Evolutionary conservation across 2,797 vertebrate genomes (phyloP), one percentile per base, ranked within the genome.

Genomic region (Scolopax bukidnonensis): DNA sequence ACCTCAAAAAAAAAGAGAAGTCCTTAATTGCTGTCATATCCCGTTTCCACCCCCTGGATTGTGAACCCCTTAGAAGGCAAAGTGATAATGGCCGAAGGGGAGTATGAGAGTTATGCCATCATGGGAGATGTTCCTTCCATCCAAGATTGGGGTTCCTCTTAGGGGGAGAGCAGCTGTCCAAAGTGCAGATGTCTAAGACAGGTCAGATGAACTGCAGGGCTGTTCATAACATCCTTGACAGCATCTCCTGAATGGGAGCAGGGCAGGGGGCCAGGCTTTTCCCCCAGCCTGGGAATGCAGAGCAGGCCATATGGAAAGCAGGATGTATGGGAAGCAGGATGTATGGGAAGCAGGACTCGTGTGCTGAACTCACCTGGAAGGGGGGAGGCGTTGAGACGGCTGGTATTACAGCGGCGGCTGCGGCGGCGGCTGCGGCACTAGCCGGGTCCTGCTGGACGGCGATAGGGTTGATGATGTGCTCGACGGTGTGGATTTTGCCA

Each of bases 391-490:
- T 99, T 15, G 99, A 99, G 83, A 99, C 99, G 0, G 99, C 88
- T 1, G 99, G 99, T 45, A 99, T 98, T 95, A 99, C 98, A 0
- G 98, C 97, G 0, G 98, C 97, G 0, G 98, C 98, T 0, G 96
- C 97, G 0, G 98, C 98, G 0, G 98, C 98, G 0, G 98, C 97
- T 4, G 98, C 96, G 0, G 98, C 98, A 0, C 97, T 96, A 61
- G 98, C 97, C 5, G 98, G 99, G 90, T 99, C 99, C 63, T 99
- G 99, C 90, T 99, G 99, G 87, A 99, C 98, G 1, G 99, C 98
- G 82, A 99, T 98, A 56, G 99, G 99, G 97, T 99, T 99, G 73
- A 99, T 98, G 90, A 99, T 98, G 96, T 99, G 99, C 96, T 99
- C 99, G 60, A 99, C 97, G 2, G 98, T 33, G 61, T 99, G 99